These are phyloP conservation scores for Stomorhina lunata DNA, from an alignment of 2,888 invertebrate species.

Conservation along the genomic window DNA sequence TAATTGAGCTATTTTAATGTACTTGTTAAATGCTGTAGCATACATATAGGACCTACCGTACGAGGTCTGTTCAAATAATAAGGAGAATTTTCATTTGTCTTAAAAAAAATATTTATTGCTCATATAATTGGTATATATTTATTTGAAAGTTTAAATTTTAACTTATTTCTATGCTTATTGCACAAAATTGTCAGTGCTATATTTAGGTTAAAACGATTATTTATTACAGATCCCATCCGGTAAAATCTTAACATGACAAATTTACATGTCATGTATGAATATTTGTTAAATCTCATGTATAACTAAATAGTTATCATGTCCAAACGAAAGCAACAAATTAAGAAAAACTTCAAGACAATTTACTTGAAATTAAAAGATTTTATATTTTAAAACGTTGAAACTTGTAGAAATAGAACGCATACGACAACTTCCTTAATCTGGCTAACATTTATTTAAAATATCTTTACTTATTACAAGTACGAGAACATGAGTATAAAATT, in stretches of 20 bases:
- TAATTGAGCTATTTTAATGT: too few relatives aligned
- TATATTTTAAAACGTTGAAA: too few relatives aligned
- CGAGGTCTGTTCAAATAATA: too few relatives aligned
- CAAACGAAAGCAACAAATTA: conserved; percentile 16
- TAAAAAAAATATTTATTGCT: too few relatives aligned
- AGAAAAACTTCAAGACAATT: conserved; percentile 63
- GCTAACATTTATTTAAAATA: conserved; percentile 8
- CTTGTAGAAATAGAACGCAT: conserved; percentile 13
- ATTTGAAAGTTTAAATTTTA: too few relatives aligned
- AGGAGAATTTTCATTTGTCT: too few relatives aligned
- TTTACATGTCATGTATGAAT: conserved; percentile 56
- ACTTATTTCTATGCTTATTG: background rate
- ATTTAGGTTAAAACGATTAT: conserved; percentile 72
- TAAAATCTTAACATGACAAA: conserved; percentile 59
- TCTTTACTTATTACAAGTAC: too few relatives aligned
- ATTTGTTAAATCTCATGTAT: conserved; percentile 51
- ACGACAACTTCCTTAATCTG: conserved; percentile 10
- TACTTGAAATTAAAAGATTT: conserved; percentile 52
- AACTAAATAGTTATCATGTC: conserved; percentile 47
- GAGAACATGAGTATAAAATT: conserved; percentile 39
- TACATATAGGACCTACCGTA: too few relatives aligned
- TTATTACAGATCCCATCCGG: conserved; percentile 74
- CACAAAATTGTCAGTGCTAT: conserved; percentile 27
- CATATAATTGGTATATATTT: too few relatives aligned
- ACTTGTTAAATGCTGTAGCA: too few relatives aligned